These are phyloP conservation scores for Zosterops japonicus DNA, from an alignment of 2,113 vertebrate species.

Conservation along the genomic window DNA sequence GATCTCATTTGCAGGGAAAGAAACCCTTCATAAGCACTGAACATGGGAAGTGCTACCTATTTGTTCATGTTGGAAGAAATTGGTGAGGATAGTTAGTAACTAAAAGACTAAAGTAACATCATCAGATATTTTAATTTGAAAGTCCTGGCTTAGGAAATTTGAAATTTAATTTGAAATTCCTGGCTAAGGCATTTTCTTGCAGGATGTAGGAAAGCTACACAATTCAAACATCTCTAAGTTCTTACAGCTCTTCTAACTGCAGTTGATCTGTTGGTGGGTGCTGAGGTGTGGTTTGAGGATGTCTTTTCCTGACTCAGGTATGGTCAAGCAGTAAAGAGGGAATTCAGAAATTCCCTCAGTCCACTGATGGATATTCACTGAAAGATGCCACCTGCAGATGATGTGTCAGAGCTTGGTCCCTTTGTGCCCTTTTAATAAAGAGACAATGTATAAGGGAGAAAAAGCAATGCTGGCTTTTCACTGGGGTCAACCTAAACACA, in stretches of 20 bases:
- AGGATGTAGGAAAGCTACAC: background rate
- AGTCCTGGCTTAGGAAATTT: background rate
- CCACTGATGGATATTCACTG: background rate
- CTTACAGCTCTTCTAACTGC: background rate
- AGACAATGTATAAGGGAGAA: background rate
- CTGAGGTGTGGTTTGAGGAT: background rate
- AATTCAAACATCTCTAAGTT: background rate
- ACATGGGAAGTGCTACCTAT: background rate
- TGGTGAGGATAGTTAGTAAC: too few relatives aligned
- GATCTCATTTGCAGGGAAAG: background rate
- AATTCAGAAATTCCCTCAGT: background rate
- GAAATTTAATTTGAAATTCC: too few relatives aligned
- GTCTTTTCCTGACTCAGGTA: background rate
- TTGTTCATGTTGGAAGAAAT: background rate
- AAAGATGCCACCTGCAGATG: background rate
- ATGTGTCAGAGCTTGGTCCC: too few relatives aligned
- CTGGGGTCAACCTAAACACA: background rate
- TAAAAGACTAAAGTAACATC: background rate
- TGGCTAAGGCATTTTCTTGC: background rate
- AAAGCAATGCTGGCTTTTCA: background rate
- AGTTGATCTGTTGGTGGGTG: background rate
- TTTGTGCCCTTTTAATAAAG: background rate
- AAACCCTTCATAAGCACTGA: accelerated
- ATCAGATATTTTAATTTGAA: background rate
- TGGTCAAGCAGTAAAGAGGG: background rate